phyloP scores from a whole-genome alignment of 2,113 vertebrate genomes.

The Pedionomus torquatus region DNA sequence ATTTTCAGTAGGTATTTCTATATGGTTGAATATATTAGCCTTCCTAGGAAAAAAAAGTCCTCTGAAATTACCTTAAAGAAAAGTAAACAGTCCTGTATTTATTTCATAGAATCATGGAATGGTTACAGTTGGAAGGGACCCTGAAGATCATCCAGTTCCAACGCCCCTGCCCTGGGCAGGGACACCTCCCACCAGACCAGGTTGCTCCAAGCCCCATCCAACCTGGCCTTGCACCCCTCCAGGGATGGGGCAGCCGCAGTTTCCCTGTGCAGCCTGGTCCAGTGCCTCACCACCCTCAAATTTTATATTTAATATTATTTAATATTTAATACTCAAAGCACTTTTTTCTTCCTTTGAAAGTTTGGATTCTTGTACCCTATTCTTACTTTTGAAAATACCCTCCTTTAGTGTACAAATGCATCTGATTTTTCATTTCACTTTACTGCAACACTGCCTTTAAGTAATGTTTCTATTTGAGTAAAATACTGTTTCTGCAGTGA shows the following conservation, averaged over 20 bases:
- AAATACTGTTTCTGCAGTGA: neutral
- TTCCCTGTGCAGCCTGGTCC: no score
- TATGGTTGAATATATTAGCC: neutral
- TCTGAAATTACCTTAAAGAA: neutral
- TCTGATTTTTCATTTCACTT: neutral
- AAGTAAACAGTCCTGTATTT: neutral
- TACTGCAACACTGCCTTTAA: neutral
- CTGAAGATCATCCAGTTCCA: no score
- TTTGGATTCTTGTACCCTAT: neutral
- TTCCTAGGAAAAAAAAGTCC: neutral
- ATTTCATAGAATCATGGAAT: no score
- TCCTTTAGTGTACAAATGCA: neutral
- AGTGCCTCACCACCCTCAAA: no score
- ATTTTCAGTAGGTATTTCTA: neutral
- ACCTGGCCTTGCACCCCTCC: no score
- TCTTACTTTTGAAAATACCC: neutral
- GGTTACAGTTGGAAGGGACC: no score
- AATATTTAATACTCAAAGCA: neutral
- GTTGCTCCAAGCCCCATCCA: no score
- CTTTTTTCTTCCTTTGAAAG: neutral
- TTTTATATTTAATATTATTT: neutral
- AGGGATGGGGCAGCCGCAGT: no score
- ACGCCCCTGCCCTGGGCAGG: no score
- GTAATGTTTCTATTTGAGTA: neutral
- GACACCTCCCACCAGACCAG: no score